Conservation (phyloP, 2,113 vertebrate species). For the Varanus komodoensis region DNA sequence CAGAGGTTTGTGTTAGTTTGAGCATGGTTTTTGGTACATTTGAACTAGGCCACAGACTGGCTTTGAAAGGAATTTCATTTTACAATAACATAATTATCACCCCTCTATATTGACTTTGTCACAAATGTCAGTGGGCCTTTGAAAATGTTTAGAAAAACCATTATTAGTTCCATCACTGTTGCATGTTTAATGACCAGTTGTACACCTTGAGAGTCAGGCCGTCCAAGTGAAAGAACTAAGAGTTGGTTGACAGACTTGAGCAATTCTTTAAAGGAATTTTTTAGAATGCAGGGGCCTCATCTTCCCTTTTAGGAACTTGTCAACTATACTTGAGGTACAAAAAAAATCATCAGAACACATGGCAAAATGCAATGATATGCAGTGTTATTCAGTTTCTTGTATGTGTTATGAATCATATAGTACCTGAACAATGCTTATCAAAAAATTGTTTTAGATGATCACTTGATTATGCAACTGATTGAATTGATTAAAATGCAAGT, state of each 20-base stretch:
- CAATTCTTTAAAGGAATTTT: neutral
- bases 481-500: neutral
- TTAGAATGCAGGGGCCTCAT: neutral
- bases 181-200: neutral
- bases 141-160: neutral
- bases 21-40: neutral
- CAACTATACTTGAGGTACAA: too few relatives aligned
- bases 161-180: neutral
- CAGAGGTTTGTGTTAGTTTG: too few relatives aligned
- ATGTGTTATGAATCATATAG: neutral
- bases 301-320: neutral
- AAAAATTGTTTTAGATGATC: neutral
- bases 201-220: neutral
- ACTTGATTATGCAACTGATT: neutral
- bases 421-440: neutral
- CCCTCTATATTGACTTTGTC: neutral
- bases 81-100: neutral
- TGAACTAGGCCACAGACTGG: neutral
- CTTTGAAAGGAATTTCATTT: too few relatives aligned
- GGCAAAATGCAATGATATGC: neutral
- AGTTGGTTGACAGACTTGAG: neutral
- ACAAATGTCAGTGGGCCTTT: neutral
- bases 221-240: neutral
- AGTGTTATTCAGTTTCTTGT: neutral
- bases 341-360: constrained; percentile 35